Evolutionary conservation across 2,888 invertebrate species (phyloP).

Genomic region (Drosophila limbata): DNA sequence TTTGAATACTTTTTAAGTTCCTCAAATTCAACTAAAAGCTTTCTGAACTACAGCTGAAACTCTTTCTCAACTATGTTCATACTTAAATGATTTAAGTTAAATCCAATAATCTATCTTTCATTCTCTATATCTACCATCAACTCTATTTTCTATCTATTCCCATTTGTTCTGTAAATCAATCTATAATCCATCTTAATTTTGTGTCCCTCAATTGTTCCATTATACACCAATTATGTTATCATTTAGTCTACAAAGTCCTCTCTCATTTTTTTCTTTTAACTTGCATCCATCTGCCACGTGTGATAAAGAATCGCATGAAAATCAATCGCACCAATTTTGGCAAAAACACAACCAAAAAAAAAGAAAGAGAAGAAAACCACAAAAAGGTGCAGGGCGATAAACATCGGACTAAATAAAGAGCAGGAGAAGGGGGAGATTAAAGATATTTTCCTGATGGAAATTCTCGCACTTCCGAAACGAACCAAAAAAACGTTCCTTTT

Average conservation of each 20-base stretch:
- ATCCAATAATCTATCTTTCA: too few relatives aligned
- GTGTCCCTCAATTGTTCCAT: not conserved
- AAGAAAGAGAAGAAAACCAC: too few relatives aligned
- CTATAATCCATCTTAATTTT: not conserved
- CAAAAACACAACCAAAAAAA: slow-evolving; percentile 21
- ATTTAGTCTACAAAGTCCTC: not conserved
- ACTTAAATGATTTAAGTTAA: too few relatives aligned
- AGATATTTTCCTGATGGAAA: slow-evolving; percentile 60
- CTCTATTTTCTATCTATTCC: not conserved
- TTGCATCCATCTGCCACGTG: slow-evolving; percentile 53
- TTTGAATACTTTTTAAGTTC: too few relatives aligned
- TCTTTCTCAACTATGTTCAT: too few relatives aligned
- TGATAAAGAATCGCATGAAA: slow-evolving; percentile 46
- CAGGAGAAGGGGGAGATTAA: slow-evolving; percentile 8
- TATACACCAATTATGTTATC: not conserved
- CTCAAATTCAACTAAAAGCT: too few relatives aligned
- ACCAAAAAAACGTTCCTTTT: not conserved
- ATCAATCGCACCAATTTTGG: slow-evolving; percentile 70
- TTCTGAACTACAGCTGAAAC: too few relatives aligned
- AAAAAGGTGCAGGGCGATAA: slow-evolving; percentile 42
- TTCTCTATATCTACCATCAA: not conserved
- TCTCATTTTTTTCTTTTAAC: not conserved
- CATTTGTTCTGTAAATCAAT: too few relatives aligned
- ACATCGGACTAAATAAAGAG: slow-evolving; percentile 14
- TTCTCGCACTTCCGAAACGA: slow-evolving; percentile 64